Evolutionary conservation across 2,888 invertebrate species (phyloP).

Genomic region (Lasioglossum pauxillum): DNA sequence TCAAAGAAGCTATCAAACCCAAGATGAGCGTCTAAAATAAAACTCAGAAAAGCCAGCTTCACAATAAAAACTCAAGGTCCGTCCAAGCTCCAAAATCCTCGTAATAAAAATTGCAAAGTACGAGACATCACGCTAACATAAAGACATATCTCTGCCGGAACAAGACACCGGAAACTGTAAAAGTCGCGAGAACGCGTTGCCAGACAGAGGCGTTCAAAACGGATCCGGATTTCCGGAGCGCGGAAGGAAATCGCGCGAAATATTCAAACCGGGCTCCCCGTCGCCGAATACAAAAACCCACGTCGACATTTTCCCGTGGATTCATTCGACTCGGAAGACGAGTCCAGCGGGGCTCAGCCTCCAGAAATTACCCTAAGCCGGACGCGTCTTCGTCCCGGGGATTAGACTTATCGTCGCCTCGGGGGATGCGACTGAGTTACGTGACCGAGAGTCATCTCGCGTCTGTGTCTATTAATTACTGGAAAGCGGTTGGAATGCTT

Average conservation of each 20-base stretch:
- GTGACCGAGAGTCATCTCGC: too few relatives aligned
- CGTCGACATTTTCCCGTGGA: constrained; percentile 18
- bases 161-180: background rate
- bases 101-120: background rate
- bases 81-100: background rate
- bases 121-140: background rate
- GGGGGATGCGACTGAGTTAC: background rate
- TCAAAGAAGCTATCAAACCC: background rate
- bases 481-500: background rate
- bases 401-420: constrained; percentile 7
- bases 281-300: constrained; percentile 31
- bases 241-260: constrained; percentile 31
- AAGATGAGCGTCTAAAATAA: background rate
- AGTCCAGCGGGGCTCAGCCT: background rate
- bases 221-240: background rate
- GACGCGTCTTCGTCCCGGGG: constrained; percentile 1
- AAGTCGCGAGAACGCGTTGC: background rate
- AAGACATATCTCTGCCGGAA: background rate
- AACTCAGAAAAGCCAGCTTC: background rate
- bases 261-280: constrained; percentile 28
- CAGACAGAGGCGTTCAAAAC: background rate
- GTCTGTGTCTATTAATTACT: constrained; percentile 2
- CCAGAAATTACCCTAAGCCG: constrained; percentile 37
- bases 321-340: background rate
- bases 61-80: background rate